Conservation (phyloP, 2,797 vertebrate species). For the Parauchenoglanis punctatus region DNA sequence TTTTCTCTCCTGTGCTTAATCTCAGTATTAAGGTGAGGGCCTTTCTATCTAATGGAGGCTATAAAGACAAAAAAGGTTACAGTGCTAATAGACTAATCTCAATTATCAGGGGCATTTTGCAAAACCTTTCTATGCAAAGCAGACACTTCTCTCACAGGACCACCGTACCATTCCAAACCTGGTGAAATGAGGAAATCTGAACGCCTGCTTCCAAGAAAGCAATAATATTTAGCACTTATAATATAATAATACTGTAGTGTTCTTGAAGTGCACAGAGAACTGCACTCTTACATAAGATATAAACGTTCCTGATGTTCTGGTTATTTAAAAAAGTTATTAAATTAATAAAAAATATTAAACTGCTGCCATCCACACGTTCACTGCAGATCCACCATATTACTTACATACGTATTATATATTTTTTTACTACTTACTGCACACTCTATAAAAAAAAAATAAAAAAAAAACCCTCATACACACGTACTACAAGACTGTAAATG, state of each 20-base stretch:
- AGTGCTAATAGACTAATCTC: conserved; percentile 89
- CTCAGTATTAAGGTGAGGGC: conserved; percentile 58
- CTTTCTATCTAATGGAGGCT: conserved; percentile 67
- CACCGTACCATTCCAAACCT: background rate
- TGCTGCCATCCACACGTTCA: no score
- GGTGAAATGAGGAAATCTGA: conserved; percentile 71
- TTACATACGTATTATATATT: no score
- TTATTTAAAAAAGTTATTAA: no score
- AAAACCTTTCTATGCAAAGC: conserved; percentile 82
- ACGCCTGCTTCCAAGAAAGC: background rate
- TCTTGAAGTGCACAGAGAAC: background rate
- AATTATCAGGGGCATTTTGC: conserved; percentile 85
- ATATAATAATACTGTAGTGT: background rate
- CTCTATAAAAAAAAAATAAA: no score
- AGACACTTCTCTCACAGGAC: conserved; percentile 77
- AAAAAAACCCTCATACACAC: no score
- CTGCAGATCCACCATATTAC: no score
- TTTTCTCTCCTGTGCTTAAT: conserved; percentile 56
- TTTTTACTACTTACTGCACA: no score
- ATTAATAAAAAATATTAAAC: no score
- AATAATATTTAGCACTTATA: background rate
- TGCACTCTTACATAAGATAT: background rate
- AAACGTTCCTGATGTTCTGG: background rate
- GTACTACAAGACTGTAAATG: no score
- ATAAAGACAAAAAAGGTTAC: conserved; percentile 89